A percentile compares a stretch with the other conserved stretches of the same genome.
Conservation (phyloP, 2,797 vertebrate genomes). For the Pipistrellus pygmaeus region DNA sequence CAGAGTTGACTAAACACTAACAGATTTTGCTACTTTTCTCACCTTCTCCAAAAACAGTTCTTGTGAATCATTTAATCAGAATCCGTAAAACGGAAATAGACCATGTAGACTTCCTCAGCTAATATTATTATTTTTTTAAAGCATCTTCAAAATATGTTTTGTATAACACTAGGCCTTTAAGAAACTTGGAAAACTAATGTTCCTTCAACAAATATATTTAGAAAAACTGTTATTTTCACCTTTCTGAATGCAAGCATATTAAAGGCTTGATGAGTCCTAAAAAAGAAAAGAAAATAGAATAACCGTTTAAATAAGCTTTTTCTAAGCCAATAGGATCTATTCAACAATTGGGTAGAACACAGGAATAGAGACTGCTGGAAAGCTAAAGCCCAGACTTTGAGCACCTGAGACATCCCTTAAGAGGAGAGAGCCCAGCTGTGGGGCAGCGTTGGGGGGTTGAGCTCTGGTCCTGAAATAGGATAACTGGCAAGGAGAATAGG, state of each 20-base stretch:
- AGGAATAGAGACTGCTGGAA: neutral
- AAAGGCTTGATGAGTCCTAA: neutral
- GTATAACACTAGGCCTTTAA: neutral
- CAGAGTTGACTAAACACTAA: neutral
- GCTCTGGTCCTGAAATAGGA: neutral
- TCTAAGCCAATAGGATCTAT: neutral
- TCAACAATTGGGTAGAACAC: neutral
- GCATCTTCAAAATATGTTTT: neutral
- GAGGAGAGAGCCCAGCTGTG: neutral
- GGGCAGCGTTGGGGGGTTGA: neutral
- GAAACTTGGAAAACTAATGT: conserved; percentile 4
- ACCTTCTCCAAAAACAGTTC: neutral
- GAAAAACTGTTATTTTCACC: neutral
- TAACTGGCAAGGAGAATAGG: neutral
- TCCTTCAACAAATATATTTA: neutral
- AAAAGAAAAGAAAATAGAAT: neutral
- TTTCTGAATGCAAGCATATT: neutral
- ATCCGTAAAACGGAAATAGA: conserved; percentile 9
- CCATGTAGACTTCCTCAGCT: neutral
- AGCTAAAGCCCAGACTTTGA: neutral
- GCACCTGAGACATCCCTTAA: neutral
- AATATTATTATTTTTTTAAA: neutral
- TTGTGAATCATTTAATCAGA: conserved; percentile 20
- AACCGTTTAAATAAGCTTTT: neutral
- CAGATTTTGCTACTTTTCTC: neutral